These are phyloP conservation scores for Brotula barbata DNA, from an alignment of 2,797 vertebrate species.

Conservation along the genomic window DNA sequence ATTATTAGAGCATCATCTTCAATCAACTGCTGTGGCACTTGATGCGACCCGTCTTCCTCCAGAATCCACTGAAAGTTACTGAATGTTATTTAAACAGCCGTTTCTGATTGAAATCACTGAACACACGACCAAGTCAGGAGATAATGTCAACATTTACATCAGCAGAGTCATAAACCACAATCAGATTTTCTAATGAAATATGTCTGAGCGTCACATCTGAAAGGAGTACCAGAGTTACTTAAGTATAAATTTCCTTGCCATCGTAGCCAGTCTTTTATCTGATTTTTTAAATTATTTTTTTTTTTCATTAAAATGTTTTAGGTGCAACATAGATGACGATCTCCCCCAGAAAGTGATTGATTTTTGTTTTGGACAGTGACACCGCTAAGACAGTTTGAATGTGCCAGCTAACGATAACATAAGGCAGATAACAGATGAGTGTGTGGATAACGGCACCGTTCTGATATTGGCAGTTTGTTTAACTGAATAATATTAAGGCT, in stretches of 20 bases:
- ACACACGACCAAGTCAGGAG: slow-evolving; percentile 12
- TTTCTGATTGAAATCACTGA: slow-evolving; percentile 6
- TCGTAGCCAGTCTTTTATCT: not conserved
- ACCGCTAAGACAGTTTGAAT: slow-evolving; percentile 27
- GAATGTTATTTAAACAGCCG: not conserved
- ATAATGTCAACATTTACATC: not conserved
- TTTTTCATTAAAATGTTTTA: slow-evolving; percentile 9
- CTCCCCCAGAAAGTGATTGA: slow-evolving; percentile 25
- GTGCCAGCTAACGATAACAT: slow-evolving; percentile 28
- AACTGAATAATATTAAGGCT: slow-evolving; percentile 63
- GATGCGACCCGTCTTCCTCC: not conserved
- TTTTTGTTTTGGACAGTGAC: slow-evolving; percentile 20
- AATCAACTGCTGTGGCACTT: slow-evolving; percentile 15
- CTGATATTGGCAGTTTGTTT: slow-evolving; percentile 53
- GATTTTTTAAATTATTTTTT: no score
- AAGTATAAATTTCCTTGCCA: slow-evolving; percentile 17
- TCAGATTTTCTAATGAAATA: slow-evolving; percentile 24
- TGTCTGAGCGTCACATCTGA: slow-evolving; percentile 8
- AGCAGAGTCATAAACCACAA: slow-evolving; percentile 19
- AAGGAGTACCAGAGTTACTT: slow-evolving; percentile 22
- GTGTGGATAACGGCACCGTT: slow-evolving; percentile 25
- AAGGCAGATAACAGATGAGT: slow-evolving; percentile 59
- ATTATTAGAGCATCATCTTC: slow-evolving; percentile 14
- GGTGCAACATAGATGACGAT: slow-evolving; percentile 20
- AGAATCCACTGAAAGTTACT: slow-evolving; percentile 6